phyloP scores from a whole-genome alignment of 2,113 vertebrate species.

The Caloenas nicobarica region DNA sequence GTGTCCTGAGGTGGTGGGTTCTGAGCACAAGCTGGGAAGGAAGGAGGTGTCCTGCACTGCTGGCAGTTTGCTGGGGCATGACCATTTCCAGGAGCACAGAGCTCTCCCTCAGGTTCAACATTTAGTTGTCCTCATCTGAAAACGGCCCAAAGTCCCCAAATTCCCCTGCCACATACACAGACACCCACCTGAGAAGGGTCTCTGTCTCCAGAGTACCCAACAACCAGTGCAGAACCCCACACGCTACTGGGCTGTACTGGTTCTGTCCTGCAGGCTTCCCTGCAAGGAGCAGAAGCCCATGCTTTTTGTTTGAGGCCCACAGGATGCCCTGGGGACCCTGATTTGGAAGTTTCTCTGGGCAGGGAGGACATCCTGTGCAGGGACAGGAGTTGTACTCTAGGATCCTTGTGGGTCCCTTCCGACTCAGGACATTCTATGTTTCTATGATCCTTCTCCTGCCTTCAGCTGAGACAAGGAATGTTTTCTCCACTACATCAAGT shows the following conservation, averaged over 20 bases:
- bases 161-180: not conserved
- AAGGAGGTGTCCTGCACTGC: not conserved
- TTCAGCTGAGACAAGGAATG: not conserved
- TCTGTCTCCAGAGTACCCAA: not conserved
- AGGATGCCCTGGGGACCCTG: not conserved
- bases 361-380: not conserved
- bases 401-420: too few relatives aligned
- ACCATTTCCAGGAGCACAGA: not conserved
- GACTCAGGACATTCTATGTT: too few relatives aligned
- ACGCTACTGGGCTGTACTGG: not conserved
- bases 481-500: not conserved
- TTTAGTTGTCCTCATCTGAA: not conserved
- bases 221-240: not conserved
- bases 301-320: not conserved
- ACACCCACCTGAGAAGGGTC: not conserved
- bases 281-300: accelerated
- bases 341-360: not conserved
- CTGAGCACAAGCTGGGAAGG: not conserved
- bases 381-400: too few relatives aligned
- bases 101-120: not conserved
- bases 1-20: not conserved
- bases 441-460: not conserved
- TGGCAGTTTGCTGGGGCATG: not conserved
- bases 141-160: not conserved
- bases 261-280: not conserved